Evolutionary conservation across 2,113 vertebrate species (phyloP).

Genomic region (Thalassoma bifasciatum): DNA sequence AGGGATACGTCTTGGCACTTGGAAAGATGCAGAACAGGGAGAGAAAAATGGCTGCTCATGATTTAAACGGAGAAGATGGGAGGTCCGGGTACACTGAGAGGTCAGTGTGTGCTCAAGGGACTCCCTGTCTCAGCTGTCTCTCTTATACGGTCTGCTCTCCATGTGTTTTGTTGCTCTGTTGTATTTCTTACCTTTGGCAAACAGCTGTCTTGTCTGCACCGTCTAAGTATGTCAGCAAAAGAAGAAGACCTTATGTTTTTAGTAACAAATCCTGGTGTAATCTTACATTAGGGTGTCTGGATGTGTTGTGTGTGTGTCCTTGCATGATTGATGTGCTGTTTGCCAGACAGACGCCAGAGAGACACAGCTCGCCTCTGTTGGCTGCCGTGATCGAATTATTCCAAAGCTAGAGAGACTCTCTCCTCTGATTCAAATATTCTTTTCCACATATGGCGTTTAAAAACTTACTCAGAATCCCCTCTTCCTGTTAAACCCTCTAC

Average conservation of each 20-base stretch:
- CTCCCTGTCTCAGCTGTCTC: constrained; percentile 46
- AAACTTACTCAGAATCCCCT: constrained; percentile 23
- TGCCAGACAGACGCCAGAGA: constrained; percentile 31
- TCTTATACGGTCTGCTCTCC: constrained; percentile 22
- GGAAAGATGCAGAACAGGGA: neutral
- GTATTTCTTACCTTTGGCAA: neutral
- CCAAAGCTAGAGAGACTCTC: too few species aligned
- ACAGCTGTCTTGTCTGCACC: constrained; percentile 1
- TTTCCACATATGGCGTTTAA: constrained; percentile 15
- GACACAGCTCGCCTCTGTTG: constrained; percentile 19
- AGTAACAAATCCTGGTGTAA: constrained; percentile 10
- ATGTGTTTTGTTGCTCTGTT: constrained; percentile 48
- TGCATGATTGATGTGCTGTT: constrained; percentile 41
- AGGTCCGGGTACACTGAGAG: constrained; percentile 71
- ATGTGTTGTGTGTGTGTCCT: constrained; percentile 12
- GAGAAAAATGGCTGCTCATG: constrained; percentile 54
- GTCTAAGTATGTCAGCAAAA: constrained; percentile 4
- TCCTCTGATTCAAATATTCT: too few species aligned
- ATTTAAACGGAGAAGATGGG: constrained; percentile 62
- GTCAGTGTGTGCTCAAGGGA: constrained; percentile 70
- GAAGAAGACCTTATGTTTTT: constrained; percentile 4
- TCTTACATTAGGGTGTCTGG: constrained; percentile 9
- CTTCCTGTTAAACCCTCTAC: neutral
- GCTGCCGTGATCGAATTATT: constrained; percentile 17
- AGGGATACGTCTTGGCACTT: neutral